A percentile compares a stretch with the other conserved stretches of the same genome.
phyloP scores from a whole-genome alignment of 2,113 vertebrate species.

The Pseudopipra pipra region DNA sequence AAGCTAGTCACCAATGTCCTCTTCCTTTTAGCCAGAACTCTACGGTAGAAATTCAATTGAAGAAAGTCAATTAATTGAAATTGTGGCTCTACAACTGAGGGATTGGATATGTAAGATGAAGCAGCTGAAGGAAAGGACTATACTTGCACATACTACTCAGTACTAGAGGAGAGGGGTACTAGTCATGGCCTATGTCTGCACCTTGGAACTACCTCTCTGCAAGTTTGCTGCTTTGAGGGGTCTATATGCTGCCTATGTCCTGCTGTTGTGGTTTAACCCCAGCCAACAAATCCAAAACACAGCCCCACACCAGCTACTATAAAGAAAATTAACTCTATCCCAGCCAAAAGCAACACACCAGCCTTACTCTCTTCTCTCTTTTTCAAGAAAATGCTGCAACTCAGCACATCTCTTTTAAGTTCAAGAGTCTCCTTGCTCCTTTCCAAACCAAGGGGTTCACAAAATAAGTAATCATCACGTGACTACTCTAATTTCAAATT shows the following conservation, averaged over 20 bases:
- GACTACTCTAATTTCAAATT: neutral
- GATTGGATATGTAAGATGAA: neutral
- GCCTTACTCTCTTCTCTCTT: neutral
- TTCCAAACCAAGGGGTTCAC: neutral
- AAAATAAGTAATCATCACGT: neutral
- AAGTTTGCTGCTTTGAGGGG: neutral
- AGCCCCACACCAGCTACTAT: neutral
- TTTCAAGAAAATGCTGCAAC: neutral
- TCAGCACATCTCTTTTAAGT: neutral
- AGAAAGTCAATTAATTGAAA: conserved; percentile 34
- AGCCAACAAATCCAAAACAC: neutral
- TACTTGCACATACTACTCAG: neutral
- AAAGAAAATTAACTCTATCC: neutral
- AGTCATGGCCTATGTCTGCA: neutral
- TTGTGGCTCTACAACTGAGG: neutral
- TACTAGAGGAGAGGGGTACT: neutral
- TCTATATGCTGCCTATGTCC: neutral
- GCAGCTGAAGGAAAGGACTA: neutral
- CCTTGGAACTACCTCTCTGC: neutral
- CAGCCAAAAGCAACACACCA: neutral
- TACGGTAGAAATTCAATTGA: conserved; percentile 3
- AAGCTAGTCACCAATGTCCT: conserved; percentile 35
- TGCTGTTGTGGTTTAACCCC: neutral
- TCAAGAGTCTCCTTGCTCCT: neutral
- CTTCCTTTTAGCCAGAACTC: conserved; percentile 19